These are phyloP conservation scores for Drosophila sturtevanti DNA, from an alignment of 1,140 invertebrate species.

Conservation along the genomic window DNA sequence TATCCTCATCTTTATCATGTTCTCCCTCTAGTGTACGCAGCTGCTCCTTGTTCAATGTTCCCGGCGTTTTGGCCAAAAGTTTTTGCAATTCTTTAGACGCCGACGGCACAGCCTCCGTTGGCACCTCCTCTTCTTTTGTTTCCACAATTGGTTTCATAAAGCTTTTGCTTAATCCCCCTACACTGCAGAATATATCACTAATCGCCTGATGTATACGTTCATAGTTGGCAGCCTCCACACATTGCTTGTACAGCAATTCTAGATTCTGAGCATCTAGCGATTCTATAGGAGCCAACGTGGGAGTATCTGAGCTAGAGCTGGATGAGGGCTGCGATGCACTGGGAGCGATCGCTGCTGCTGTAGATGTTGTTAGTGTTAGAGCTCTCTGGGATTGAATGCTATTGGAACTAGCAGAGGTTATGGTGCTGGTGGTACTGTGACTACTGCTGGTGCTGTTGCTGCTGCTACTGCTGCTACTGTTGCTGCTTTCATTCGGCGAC, in stretches of 20 bases:
- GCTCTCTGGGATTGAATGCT: conserved; percentile 56
- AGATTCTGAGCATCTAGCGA: conserved; percentile 88
- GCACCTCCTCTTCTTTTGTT: conserved; percentile 69
- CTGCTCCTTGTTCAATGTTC: conserved; percentile 86
- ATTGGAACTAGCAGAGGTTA: conserved; percentile 53
- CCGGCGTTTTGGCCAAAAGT: conserved; percentile 46
- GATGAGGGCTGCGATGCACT: conserved; percentile 9
- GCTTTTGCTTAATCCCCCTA: conserved; percentile 88
- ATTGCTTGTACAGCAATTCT: conserved; percentile 86
- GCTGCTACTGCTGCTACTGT: conserved; percentile 59
- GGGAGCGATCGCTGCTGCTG: not conserved
- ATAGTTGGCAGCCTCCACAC: conserved; percentile 86
- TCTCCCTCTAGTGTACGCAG: conserved; percentile 89
- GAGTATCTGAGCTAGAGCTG: conserved; percentile 45
- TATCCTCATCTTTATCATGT: conserved; percentile 92
- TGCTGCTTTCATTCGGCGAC: conserved; percentile 66
- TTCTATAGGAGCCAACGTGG: conserved; percentile 74
- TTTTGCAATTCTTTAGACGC: conserved; percentile 72
- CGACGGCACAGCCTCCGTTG: conserved; percentile 48
- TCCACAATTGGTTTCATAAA: conserved; percentile 46
- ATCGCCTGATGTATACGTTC: conserved; percentile 87
- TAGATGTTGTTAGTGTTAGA: not conserved
- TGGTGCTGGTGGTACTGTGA: conserved; percentile 61
- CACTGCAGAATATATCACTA: conserved; percentile 88
- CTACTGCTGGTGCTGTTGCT: conserved; percentile 55